Conservation (phyloP, 2,113 vertebrate species). For the Amphiprion ocellaris region DNA sequence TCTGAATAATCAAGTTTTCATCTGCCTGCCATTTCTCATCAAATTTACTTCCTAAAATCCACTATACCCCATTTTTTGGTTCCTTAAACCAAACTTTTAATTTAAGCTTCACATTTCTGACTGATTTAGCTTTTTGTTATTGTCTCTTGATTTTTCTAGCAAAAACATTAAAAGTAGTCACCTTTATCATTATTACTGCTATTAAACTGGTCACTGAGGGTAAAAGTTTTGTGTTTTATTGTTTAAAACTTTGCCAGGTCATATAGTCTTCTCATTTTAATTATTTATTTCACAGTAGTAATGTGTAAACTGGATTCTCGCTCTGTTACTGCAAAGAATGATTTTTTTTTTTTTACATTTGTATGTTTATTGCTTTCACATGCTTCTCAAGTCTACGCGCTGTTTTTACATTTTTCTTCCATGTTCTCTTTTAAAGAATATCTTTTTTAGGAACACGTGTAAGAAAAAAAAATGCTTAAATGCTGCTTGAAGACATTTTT, state of each 20-base stretch:
- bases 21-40: too few species aligned
- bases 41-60: too few species aligned
- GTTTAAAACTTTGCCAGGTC: not conserved
- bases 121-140: constrained; percentile 21
- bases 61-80: too few species aligned
- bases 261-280: constrained; percentile 12
- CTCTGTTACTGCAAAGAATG: constrained; percentile 18
- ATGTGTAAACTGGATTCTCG: constrained; percentile 11
- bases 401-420: constrained; percentile 33
- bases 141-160: not conserved
- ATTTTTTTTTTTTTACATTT: not conserved
- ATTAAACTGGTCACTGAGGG: constrained; percentile 19
- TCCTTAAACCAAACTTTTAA: not conserved
- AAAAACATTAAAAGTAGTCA: not conserved
- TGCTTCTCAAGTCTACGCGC: not conserved
- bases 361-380: not conserved
- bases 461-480: too few species aligned
- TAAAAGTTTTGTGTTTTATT: constrained; percentile 15
- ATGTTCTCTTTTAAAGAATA: not conserved
- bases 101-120: not conserved
- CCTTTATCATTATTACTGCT: not conserved
- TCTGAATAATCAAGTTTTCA: not conserved
- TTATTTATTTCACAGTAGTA: constrained; percentile 51
- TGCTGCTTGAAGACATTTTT: too few species aligned
- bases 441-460: too few species aligned